These are phyloP conservation scores for Phasianus colchicus DNA, from an alignment of 2,113 vertebrate genomes.

Conservation along the genomic window DNA sequence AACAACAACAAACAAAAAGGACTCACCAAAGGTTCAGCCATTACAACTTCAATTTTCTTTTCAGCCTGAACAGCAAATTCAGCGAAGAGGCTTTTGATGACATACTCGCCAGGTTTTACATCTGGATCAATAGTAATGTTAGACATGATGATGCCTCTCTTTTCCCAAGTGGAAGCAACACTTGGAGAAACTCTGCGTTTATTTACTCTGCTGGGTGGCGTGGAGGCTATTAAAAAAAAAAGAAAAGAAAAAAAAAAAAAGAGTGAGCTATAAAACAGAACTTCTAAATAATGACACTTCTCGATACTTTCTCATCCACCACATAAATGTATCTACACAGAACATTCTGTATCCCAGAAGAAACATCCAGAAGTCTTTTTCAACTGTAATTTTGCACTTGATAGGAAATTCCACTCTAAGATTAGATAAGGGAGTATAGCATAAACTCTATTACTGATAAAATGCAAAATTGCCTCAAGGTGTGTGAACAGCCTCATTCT, in stretches of 20 bases:
- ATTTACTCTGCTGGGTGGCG: conserved; percentile 88
- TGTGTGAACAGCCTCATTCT: not conserved
- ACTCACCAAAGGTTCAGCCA: conserved; percentile 99
- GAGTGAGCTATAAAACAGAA: not conserved
- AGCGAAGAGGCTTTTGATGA: conserved; percentile 99
- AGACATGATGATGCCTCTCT: conserved; percentile 90
- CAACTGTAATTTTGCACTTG: not conserved
- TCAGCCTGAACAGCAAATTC: conserved; percentile 98
- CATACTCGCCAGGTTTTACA: conserved; percentile 98
- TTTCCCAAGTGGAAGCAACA: conserved; percentile 80
- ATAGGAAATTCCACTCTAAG: not conserved
- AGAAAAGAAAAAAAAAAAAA: not conserved
- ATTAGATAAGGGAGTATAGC: not conserved
- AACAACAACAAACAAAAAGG: not conserved
- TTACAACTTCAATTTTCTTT: conserved; percentile 99
- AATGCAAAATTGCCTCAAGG: not conserved
- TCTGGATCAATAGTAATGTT: conserved; percentile 98
- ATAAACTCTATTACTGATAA: not conserved
- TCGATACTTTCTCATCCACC: not conserved
- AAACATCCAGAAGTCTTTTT: not conserved
- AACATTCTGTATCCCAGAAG: not conserved
- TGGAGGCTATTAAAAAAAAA: conserved; percentile 80
- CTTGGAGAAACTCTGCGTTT: conserved; percentile 79
- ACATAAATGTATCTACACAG: not conserved
- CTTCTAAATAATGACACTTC: not conserved